phyloP scores from a whole-genome alignment of 2,888 invertebrate species.

The Harpalus rufipes region DNA sequence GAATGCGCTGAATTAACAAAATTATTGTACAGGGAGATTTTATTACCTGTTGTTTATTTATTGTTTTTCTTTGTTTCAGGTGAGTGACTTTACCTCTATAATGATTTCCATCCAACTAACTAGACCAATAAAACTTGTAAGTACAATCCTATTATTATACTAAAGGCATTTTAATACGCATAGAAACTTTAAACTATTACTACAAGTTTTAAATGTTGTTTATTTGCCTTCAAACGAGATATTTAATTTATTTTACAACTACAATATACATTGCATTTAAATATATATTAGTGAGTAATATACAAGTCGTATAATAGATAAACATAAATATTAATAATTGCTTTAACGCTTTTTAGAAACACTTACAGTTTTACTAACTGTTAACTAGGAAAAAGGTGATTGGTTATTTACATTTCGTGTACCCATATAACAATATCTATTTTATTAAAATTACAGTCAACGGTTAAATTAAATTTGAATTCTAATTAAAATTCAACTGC shows the following conservation, averaged over 20 bases:
- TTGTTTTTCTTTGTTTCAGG: slow-evolving; percentile 49
- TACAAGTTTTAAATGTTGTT: neutral
- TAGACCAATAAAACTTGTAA: slow-evolving; percentile 22
- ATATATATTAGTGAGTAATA: neutral
- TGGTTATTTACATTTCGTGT: too few species aligned
- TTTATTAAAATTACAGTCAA: too few species aligned
- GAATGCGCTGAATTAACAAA: slow-evolving; percentile 21
- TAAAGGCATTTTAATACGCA: neutral
- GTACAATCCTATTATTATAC: slow-evolving; percentile 6
- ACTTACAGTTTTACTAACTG: too few species aligned
- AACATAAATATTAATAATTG: too few species aligned
- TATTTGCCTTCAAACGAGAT: neutral
- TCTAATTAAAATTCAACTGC: too few species aligned
- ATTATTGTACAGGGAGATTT: slow-evolving; percentile 44
- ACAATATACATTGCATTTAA: neutral
- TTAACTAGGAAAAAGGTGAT: too few species aligned
- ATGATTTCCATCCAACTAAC: neutral
- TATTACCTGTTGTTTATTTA: slow-evolving; percentile 42
- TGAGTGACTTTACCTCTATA: slow-evolving; percentile 6
- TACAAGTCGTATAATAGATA: too few species aligned
- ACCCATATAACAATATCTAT: too few species aligned
- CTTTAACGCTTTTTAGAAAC: too few species aligned
- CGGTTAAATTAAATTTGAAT: too few species aligned
- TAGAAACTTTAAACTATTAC: neutral
- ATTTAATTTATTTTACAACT: neutral